These are phyloP conservation scores for Nasua narica DNA, from an alignment of 2,797 vertebrate species.

Conservation along the genomic window DNA sequence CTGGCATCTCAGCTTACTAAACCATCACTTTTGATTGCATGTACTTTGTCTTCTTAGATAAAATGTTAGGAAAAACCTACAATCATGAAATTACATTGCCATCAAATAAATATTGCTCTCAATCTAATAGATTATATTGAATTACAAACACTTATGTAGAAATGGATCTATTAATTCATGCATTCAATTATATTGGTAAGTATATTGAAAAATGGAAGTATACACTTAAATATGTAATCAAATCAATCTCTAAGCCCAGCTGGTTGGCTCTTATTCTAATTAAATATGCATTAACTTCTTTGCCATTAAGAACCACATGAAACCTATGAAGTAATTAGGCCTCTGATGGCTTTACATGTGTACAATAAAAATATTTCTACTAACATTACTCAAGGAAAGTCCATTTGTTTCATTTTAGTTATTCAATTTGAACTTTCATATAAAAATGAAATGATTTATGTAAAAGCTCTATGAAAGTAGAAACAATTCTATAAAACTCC, in stretches of 20 bases:
- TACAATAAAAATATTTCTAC: constrained; percentile 32
- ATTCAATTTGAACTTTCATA: neutral
- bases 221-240: constrained; percentile 39
- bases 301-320: constrained; percentile 33
- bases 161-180: constrained; percentile 46
- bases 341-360: neutral
- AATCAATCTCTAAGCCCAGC: neutral
- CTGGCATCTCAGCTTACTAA: constrained; percentile 22
- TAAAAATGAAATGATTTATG: neutral
- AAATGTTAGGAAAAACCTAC: neutral
- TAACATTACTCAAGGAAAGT: neutral
- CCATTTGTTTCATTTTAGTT: constrained; percentile 42
- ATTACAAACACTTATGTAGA: constrained; percentile 35
- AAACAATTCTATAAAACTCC: neutral
- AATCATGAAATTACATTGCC: neutral
- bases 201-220: constrained; percentile 57
- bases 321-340: constrained; percentile 39
- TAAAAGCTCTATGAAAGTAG: constrained; percentile 3
- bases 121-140: constrained; percentile 8
- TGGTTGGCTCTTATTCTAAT: constrained; percentile 34
- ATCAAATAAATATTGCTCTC: constrained; percentile 12
- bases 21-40: constrained; percentile 8
- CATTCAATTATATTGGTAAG: constrained; percentile 41
- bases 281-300: constrained; percentile 38
- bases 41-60: constrained; percentile 6